These are phyloP conservation scores for Ictidomys tridecemlineatus DNA, from an alignment of 2,113 vertebrate species.

Conservation along the genomic window DNA sequence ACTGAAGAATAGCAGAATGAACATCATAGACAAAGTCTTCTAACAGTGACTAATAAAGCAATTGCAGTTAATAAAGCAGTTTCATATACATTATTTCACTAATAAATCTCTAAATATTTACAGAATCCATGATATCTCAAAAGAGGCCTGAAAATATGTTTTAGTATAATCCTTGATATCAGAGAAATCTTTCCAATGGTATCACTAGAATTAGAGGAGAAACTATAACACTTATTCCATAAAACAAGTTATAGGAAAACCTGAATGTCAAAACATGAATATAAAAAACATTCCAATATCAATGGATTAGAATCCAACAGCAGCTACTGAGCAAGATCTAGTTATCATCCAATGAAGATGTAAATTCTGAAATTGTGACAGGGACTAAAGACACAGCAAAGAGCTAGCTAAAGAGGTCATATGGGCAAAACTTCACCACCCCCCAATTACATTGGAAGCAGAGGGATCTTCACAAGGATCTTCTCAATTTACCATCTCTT, in stretches of 20 bases:
- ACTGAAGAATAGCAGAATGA: constrained; percentile 53
- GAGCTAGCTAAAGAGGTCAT: background rate
- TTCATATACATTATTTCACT: constrained; percentile 30
- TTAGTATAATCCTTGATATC: constrained; percentile 29
- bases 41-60: constrained; percentile 49
- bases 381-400: background rate
- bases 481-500: constrained; percentile 94
- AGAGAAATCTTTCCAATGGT: constrained; percentile 10
- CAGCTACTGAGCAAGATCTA: constrained; percentile 29
- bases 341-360: constrained; percentile 59
- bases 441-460: background rate
- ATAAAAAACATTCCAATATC: constrained; percentile 43
- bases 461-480: background rate
- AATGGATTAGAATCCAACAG: constrained; percentile 27
- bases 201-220: constrained; percentile 42
- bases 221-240: constrained; percentile 2
- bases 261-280: constrained; percentile 49
- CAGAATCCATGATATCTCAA: constrained; percentile 1
- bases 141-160: constrained; percentile 1
- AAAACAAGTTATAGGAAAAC: constrained; percentile 50
- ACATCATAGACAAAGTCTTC: constrained; percentile 33
- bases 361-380: constrained; percentile 17
- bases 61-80: constrained; percentile 24
- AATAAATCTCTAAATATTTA: constrained; percentile 50
- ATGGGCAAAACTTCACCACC: background rate